Evolutionary conservation across 2,888 invertebrate genomes (phyloP), one percentile per base, ranked within the genome.

Genomic region (Encarsia formosa): DNA sequence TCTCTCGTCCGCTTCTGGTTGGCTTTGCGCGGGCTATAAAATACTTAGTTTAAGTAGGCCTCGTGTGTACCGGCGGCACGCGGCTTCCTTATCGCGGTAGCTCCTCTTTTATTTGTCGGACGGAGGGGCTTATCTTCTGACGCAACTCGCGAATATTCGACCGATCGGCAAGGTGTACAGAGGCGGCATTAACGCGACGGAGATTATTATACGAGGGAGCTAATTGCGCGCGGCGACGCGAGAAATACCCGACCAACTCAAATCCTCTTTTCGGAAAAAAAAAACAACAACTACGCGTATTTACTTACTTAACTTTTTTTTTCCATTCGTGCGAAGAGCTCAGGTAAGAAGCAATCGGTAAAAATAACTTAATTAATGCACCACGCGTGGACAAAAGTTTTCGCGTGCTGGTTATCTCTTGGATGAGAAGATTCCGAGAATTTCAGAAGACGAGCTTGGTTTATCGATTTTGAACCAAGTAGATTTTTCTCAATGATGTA

Each of bases 351-450:
- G 38, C 49, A 60, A 60, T 61, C 61, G 60, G 63, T 66, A 65
- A 68, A 68, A 68, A 67, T 68, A 67, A 66, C 66, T 67, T 68
- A 67, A 68, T 68, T 68, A 68, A 66, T 68, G 63, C 63, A n/a
- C n/a, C n/a, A n/a, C n/a, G n/a, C n/a, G n/a, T n/a, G n/a, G n/a
- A n/a, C n/a, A n/a, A n/a, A n/a, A n/a, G n/a, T n/a, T n/a, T n/a
- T n/a, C n/a, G n/a, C n/a, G n/a, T n/a, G n/a, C n/a, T n/a, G n/a
- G n/a, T n/a, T n/a, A n/a, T n/a, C n/a, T n/a, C n/a, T n/a, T n/a
- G n/a, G n/a, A n/a, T n/a, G n/a, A n/a, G n/a, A n/a, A n/a, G n/a
- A n/a, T n/a, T n/a, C n/a, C n/a, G n/a, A n/a, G n/a, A n/a, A n/a
- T n/a, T n/a, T n/a, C n/a, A n/a, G n/a, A n/a, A n/a, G n/a, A n/a